Conservation (phyloP, 2,888 invertebrate genomes). For the Parapristionchus giblindavisi region DNA sequence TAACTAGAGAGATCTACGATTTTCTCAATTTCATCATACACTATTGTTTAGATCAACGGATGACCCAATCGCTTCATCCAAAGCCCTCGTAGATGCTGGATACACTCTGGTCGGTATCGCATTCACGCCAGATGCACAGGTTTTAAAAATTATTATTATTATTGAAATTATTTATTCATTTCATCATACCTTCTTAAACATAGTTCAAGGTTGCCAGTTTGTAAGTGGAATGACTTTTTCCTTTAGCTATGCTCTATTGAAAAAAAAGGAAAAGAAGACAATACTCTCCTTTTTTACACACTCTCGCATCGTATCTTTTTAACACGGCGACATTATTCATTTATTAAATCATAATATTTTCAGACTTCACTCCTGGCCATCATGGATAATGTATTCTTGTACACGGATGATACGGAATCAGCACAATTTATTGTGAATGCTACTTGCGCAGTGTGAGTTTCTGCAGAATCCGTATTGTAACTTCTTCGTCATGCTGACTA, state of each 20-base stretch:
- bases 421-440: slow-evolving; percentile 16
- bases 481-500: too few relatives aligned
- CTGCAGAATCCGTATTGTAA: too few relatives aligned
- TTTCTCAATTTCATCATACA: background rate
- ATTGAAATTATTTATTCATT: too few relatives aligned
- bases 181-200: too few relatives aligned
- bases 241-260: too few relatives aligned
- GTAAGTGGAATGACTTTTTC: too few relatives aligned
- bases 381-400: background rate
- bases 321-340: too few relatives aligned
- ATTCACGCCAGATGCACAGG: slow-evolving; percentile 10
- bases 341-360: background rate
- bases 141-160: background rate
- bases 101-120: slow-evolving; percentile 19
- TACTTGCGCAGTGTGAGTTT: slow-evolving; percentile 20
- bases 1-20: background rate
- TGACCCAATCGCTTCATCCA: background rate
- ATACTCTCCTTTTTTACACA: too few relatives aligned
- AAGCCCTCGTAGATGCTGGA: background rate
- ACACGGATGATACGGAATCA: slow-evolving; percentile 7
- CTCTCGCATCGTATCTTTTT: too few relatives aligned
- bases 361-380: slow-evolving; percentile 14
- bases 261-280: too few relatives aligned
- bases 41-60: background rate
- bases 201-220: too few relatives aligned